Evolutionary conservation across 2,888 invertebrate genomes (phyloP).

Genomic region (Cecidostiba fungosa): DNA sequence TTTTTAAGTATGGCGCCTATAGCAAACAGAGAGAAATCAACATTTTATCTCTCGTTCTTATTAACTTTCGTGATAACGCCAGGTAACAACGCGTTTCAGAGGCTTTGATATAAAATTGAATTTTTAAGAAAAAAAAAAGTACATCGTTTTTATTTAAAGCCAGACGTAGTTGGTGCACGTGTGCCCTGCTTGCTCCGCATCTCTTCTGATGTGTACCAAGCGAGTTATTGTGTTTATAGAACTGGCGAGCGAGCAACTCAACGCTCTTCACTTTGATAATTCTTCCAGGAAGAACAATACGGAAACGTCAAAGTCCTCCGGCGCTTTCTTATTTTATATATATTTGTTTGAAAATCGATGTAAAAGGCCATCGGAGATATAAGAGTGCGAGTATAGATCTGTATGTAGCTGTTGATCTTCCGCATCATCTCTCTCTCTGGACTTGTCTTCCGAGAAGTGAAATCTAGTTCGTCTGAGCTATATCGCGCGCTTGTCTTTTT

Average conservation of each 20-base stretch:
- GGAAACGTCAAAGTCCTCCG: slow-evolving; percentile 15
- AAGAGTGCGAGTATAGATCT: background rate
- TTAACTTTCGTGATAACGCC: background rate
- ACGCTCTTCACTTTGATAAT: slow-evolving; percentile 11
- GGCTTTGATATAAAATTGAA: no score
- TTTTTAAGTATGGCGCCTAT: background rate
- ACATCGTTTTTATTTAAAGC: background rate
- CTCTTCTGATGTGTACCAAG: background rate
- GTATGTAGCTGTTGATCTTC: slow-evolving; percentile 23
- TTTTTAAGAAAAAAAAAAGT: no score
- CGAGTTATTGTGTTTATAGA: background rate
- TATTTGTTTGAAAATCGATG: slow-evolving; percentile 40
- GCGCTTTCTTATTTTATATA: background rate
- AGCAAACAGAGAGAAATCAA: background rate
- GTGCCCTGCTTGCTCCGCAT: background rate
- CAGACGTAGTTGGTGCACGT: background rate
- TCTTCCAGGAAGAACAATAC: slow-evolving; percentile 38
- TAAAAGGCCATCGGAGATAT: background rate
- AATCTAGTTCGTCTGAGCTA: background rate
- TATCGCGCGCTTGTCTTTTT: background rate
- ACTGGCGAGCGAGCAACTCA: background rate
- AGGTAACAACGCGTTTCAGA: no score
- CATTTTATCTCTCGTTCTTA: background rate
- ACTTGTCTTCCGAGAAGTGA: background rate
- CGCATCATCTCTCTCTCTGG: background rate